Base-by-base conservation (phyloP, 1,140 invertebrate genomes). In the Brachionus plicatilis region DNA sequence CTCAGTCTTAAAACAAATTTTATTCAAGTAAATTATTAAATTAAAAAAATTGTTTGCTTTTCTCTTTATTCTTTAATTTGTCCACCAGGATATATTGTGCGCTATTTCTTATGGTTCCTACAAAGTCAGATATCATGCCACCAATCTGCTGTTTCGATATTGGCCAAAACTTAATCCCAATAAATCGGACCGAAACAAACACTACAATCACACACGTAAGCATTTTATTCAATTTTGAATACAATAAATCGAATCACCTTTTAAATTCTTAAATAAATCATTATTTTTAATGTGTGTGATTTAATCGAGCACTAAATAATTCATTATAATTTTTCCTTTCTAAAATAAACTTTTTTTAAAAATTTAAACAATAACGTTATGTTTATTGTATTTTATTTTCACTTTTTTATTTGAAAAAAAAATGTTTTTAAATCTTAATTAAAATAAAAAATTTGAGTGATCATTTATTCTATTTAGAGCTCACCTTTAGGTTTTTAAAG, bases 151-250 rank as follows among this genome's bases (percentile, higher is more conserved):
- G 17, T 99, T 99, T 90, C 96, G 98, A 90, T 99, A 99, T 89
- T 99, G 97, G 96, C 97, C 97, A n/a, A 94, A 96, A 2, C 94
- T 98, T 86, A 97, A 98, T 91, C 94, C 96, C 20, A 94, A 94
- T 87, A 92, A 96, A 2, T 94, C 96, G 87, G 96, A 98, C 88
- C 82, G 56, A 24, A 50, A 53, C 60, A 53, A 50, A 14, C 66
- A 84, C n/a, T 56, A 60, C 41, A 12, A 47, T 29, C 43, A 75
- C 33, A 65, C 60, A 66, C 33, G 45, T 60, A 45, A 45, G 12
- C 24, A 47, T 66, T 84, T 43, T 47, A 56, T 83, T 41, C 37
- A 70, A 80, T 27, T 66, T 60, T 75, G 17, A 29, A 37, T 37
- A 37, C 1, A 37, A 37, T 37, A 1, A 37, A 37, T 37, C 4